Conservation (phyloP, 1,140 invertebrate genomes). For the Apocrypta bakeri region DNA sequence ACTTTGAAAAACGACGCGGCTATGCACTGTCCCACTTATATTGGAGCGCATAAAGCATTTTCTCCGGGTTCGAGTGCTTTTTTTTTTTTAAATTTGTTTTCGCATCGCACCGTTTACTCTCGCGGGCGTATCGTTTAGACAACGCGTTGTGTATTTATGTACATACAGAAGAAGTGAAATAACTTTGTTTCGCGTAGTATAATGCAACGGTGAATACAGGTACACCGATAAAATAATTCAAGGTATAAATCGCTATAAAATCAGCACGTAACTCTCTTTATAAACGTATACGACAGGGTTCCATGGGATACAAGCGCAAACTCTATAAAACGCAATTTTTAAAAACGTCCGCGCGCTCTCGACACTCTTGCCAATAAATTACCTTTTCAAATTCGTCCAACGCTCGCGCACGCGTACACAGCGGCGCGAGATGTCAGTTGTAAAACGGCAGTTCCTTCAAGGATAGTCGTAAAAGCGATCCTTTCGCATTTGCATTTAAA, state of each 20-base stretch:
- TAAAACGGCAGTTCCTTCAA: constrained; percentile 16
- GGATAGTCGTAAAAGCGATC: constrained; percentile 42
- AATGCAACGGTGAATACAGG: no score
- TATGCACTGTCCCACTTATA: not conserved
- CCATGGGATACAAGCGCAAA: not conserved
- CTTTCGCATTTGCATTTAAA: constrained; percentile 36
- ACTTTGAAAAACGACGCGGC: not conserved
- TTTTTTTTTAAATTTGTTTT: no score
- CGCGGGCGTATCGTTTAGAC: no score
- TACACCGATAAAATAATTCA: not conserved
- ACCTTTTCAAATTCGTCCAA: constrained; percentile 2
- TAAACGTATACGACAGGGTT: no score
- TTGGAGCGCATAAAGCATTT: no score
- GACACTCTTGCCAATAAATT: constrained; percentile 7
- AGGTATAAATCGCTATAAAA: not conserved
- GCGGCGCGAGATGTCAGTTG: not conserved
- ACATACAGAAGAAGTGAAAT: no score
- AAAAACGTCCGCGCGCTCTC: not conserved
- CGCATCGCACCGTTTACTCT: no score
- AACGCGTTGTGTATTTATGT: no score
- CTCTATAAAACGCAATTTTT: not conserved
- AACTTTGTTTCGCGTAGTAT: no score
- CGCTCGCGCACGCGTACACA: not conserved
- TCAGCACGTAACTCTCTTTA: not conserved
- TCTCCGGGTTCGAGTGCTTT: no score